These are phyloP conservation scores for Colostygia pectinataria DNA, from an alignment of 2,888 invertebrate genomes.

Conservation along the genomic window DNA sequence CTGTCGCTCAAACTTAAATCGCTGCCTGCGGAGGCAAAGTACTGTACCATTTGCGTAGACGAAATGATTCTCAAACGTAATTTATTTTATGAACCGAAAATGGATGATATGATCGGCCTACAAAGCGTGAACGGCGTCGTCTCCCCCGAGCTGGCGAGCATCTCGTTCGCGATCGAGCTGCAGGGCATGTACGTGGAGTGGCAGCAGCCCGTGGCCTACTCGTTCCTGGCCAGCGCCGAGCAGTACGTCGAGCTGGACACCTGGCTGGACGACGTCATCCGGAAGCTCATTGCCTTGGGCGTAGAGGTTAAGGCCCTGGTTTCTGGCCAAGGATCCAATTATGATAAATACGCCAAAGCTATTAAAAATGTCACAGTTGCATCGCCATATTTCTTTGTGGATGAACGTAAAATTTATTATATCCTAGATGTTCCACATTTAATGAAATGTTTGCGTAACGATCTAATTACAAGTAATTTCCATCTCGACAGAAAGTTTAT, in stretches of 20 bases:
- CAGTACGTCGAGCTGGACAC: conserved; percentile 35
- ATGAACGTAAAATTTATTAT: conserved; percentile 30
- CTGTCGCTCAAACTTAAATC: conserved; percentile 22
- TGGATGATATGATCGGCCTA: conserved; percentile 36
- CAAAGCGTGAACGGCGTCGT: conserved; percentile 38
- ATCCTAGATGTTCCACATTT: conserved; percentile 31
- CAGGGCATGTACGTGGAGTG: conserved; percentile 23
- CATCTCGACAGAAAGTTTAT: conserved; percentile 28
- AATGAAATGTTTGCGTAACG: conserved; percentile 21
- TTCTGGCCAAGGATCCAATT: conserved; percentile 24
- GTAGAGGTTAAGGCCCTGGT: conserved; percentile 22
- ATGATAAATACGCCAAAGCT: conserved; percentile 25
- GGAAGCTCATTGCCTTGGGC: conserved; percentile 18
- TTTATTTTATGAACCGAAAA: conserved; percentile 33
- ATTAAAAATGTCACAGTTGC: conserved; percentile 22
- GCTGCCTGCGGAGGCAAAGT: conserved; percentile 24
- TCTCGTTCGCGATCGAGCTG: conserved; percentile 18
- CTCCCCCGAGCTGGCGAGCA: conserved; percentile 17
- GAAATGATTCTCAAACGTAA: conserved; percentile 39
- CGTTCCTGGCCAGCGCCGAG: conserved; percentile 30
- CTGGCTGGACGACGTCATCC: conserved; percentile 24
- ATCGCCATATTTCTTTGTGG: conserved; percentile 29
- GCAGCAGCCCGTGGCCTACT: conserved; percentile 25
- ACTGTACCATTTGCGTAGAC: conserved; percentile 37
- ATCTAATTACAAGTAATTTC: conserved; percentile 37